Evolutionary conservation across 2,797 vertebrate genomes (phyloP), one percentile per base, ranked within the genome.

Genomic region (Sciurus vulgaris): DNA sequence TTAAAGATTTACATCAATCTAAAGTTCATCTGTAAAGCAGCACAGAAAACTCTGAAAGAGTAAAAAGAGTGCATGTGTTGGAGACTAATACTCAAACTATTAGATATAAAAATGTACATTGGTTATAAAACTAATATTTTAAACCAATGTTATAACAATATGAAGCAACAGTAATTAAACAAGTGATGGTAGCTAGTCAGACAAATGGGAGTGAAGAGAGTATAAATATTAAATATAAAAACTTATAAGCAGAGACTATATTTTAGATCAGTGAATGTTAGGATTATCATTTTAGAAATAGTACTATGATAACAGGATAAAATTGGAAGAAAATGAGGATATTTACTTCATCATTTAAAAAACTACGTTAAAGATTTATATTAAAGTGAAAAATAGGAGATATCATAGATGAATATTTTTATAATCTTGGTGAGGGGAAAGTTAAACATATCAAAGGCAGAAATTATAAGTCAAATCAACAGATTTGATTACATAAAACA

Each of bases 211-310:
- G 18, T 94, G 30, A 65, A 81, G 12, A 82, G 67, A 74, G 5
- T 73, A 30, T 84, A 79, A 91, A 76, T 95, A 78, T 26, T 28
- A 95, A 94, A 93, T 59, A 88, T 38, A 87, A 92, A 94, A 86
- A 94, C n/a, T 44, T 91, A 90, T 82, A 87, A 54, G 61, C 67
- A 63, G 28, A 93, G 30, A 17, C 54, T 94, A 88, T 70, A 91
- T 69, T 95, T 91, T 93, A 93, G 26, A 69, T 91, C 38, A 86
- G 63, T 76, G 38, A 77, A 33, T 4, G n/a, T 26, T 78, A 94
- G 0, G 61, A 15, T 22, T 81, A 87, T 22, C 70, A 91, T 18
- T 88, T 77, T 81, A 81, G 59, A 76, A 95, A 61, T 59, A 35
- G 8, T 56, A 86, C 63, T 77, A 84, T 35, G 79, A 83, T 54